Percentiles rank a stretch among this genome's conserved stretches.
phyloP scores from a whole-genome alignment of 1,140 invertebrate genomes.

The Lethocerus indicus region DNA sequence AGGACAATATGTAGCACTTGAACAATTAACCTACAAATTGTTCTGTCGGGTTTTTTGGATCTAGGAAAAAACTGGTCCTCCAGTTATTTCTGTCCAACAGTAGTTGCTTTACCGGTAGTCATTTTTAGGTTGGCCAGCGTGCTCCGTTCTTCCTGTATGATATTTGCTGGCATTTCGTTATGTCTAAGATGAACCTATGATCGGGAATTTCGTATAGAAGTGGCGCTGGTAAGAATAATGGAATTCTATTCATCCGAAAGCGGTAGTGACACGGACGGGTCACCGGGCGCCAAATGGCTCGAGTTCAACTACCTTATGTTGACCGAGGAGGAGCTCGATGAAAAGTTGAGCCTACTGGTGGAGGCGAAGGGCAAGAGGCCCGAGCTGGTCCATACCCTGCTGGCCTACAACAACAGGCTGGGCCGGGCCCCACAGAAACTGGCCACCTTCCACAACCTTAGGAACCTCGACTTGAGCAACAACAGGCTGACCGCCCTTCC shows the following conservation, averaged over 20 bases:
- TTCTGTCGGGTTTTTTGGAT: no score
- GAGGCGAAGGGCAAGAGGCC: not conserved
- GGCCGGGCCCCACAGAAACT: constrained; percentile 30
- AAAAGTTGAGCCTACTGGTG: not conserved
- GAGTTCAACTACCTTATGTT: constrained; percentile 4
- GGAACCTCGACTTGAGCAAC: constrained; percentile 68
- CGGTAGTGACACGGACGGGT: constrained; percentile 12
- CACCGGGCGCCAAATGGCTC: constrained; percentile 2
- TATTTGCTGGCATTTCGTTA: no score
- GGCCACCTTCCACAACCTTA: constrained; percentile 44
- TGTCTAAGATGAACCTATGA: no score
- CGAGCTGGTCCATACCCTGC: constrained; percentile 35
- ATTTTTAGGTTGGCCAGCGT: no score
- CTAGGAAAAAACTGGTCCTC: no score
- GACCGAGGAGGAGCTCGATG: constrained; percentile 7
- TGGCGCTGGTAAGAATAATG: no score
- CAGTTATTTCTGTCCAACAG: no score
- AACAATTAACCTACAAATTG: no score
- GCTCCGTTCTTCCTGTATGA: no score
- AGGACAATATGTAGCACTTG: no score
- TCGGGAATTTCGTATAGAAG: no score
- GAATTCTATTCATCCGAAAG: constrained; percentile 7
- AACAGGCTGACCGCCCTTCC: constrained; percentile 63
- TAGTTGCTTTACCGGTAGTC: no score
- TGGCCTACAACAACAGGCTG: constrained; percentile 54